A percentile compares a stretch with the other conserved stretches of the same genome.
Evolutionary conservation across 2,888 invertebrate genomes (phyloP).

Genomic region (Cephus pygmeus): DNA sequence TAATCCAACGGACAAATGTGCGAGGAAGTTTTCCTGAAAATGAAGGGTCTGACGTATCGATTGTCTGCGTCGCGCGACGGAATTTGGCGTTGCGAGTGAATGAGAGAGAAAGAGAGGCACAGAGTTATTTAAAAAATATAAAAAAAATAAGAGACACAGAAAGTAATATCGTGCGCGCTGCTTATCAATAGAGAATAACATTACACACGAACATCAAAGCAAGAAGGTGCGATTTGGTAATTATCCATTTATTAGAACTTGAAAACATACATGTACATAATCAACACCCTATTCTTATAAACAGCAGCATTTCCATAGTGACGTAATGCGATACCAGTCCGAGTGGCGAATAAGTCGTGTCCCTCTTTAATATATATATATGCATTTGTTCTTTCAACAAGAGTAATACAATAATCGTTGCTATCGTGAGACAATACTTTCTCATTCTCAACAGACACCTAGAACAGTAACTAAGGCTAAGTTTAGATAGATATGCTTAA

Average conservation of each 20-base stretch:
- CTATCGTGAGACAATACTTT: slow-evolving; percentile 6
- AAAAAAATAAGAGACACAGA: background rate
- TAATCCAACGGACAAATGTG: background rate
- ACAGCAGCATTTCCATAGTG: slow-evolving; percentile 52
- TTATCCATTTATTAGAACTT: slow-evolving; percentile 54
- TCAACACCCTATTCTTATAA: slow-evolving; percentile 38
- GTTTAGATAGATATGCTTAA: background rate
- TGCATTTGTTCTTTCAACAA: background rate
- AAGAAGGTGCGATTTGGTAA: slow-evolving; percentile 36
- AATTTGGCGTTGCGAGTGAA: background rate
- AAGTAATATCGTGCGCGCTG: background rate
- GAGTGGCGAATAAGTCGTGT: background rate
- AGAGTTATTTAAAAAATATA: too few relatives aligned
- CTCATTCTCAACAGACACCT: background rate
- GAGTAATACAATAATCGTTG: slow-evolving; percentile 1
- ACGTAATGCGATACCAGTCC: background rate
- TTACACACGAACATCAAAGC: slow-evolving; percentile 43
- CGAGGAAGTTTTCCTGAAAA: background rate
- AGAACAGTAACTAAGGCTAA: background rate
- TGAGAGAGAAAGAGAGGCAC: too few relatives aligned
- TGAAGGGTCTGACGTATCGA: background rate
- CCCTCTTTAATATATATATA: background rate
- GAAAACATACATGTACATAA: slow-evolving; percentile 56
- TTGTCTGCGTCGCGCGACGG: background rate
- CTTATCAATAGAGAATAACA: slow-evolving; percentile 26